A percentile compares a stretch with the other conserved stretches of the same genome.
Evolutionary conservation across 23 tunicate genomes (phyloP).

Genomic region (Clavelina lepadiformis): DNA sequence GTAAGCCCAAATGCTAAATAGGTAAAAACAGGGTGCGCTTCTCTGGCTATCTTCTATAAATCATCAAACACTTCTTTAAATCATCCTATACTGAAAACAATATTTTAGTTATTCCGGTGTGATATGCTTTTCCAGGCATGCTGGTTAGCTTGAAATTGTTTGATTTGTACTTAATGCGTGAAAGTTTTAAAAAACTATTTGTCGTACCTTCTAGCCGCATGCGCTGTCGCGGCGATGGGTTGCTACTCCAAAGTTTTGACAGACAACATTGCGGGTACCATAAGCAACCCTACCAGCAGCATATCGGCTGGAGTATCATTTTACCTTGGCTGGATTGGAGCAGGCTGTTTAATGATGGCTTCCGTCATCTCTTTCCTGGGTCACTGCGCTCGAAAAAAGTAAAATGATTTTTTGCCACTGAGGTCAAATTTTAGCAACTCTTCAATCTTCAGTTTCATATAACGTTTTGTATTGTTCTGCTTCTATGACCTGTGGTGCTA

Average conservation of each 20-base stretch:
- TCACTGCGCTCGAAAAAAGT: slow-evolving; percentile 7
- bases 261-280: background rate
- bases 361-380: slow-evolving; percentile 17
- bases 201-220: slow-evolving; percentile 15
- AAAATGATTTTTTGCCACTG: background rate
- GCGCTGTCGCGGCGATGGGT: slow-evolving; percentile 41
- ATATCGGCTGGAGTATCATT: slow-evolving; percentile 28
- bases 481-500: no score
- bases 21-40: no score
- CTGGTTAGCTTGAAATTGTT: no score
- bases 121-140: no score
- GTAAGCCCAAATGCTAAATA: slow-evolving; percentile 1
- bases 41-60: no score
- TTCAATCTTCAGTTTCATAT: no score
- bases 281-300: background rate
- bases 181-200: background rate
- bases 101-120: no score
- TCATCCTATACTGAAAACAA: no score
- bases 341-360: slow-evolving; percentile 16
- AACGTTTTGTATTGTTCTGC: no score
- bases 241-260: slow-evolving; percentile 22
- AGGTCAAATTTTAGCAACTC: background rate
- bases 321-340: slow-evolving; percentile 46
- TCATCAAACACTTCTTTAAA: no score
- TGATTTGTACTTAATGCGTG: no score